Evolutionary conservation across 2,888 invertebrate species (phyloP), one percentile per base, ranked within the genome.

Genomic region (Iselma pallidipennis): DNA sequence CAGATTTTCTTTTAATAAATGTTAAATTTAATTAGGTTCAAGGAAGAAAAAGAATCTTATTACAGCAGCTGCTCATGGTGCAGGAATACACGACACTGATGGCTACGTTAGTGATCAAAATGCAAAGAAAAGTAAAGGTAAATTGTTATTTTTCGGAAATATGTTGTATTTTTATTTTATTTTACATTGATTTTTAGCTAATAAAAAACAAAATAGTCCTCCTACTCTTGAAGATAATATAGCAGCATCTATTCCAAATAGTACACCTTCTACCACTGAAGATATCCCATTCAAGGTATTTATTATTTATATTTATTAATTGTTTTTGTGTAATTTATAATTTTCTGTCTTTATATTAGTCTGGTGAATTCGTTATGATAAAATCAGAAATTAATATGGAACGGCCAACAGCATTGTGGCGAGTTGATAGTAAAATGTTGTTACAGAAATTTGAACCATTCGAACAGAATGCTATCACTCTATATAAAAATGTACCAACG

Each of bases 361-460:
- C 91, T 66, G 95, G 95, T 48, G 93, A 94, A 77, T 96, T 95
- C 84, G 90, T 96, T 66, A 91, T 94, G 37, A 87, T 94, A 76
- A 92, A 92, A 82, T 86, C 89, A 54, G 95, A 96, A 82, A 81
- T 93, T 68, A 86, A 86, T 61, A 88, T 91, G 78, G 91, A 94
- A 80, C 91, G 90, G 87, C 95, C 95, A n/a, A n/a, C n/a, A 6
- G 88, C 91, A 5, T 89, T 96, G 74, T 96, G 96, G 96, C 89
- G 94, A 80, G 92, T 96, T 45, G 95, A 96, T 79, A 92, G 92
- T 0, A 92, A 91, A 81, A 89, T 90, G 19, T 84, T 93, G 67
- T 81, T 93, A 65, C 92, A 93, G 81, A 93, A 92, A 79, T 93
- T 90, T 75, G 91, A 92, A 78, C 91, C 92, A 4, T 92, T 91